Conservation (phyloP, 1,140 invertebrate species). For the Maniola jurtina region DNA sequence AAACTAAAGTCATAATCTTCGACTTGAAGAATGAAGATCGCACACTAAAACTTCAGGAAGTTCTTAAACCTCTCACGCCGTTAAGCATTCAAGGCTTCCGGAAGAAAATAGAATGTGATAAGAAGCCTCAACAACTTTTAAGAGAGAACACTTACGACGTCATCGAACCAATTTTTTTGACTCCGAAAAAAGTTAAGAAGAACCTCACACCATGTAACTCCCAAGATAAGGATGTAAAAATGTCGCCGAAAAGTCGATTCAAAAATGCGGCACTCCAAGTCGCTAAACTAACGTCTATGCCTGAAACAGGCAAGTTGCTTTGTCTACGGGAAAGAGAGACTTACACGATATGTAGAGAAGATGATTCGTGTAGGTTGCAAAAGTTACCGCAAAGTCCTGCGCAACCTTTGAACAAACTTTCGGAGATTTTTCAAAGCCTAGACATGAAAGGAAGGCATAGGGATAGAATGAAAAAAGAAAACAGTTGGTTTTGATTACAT, state of each 20-base stretch:
- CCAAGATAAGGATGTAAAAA: constrained; percentile 31
- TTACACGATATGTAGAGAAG: constrained; percentile 37
- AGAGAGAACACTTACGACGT: constrained; percentile 73
- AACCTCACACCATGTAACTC: constrained; percentile 30
- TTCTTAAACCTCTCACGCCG: constrained; percentile 61
- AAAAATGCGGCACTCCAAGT: constrained; percentile 68
- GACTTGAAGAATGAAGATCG: constrained; percentile 52
- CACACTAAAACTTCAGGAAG: constrained; percentile 55
- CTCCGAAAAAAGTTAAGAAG: constrained; percentile 45
- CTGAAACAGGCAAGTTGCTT: constrained; percentile 63
- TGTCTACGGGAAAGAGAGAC: constrained; percentile 63
- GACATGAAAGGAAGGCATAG: constrained; percentile 62
- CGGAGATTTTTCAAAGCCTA: constrained; percentile 67
- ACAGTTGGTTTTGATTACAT: constrained; percentile 66
- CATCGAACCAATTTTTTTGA: constrained; percentile 61
- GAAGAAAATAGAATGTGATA: constrained; percentile 43
- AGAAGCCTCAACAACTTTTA: constrained; percentile 55
- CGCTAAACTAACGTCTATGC: constrained; percentile 57
- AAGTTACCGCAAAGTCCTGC: constrained; percentile 53
- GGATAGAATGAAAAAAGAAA: constrained; percentile 69
- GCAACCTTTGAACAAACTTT: constrained; percentile 57
- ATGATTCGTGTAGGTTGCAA: constrained; percentile 52
- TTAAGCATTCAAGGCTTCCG: constrained; percentile 53
- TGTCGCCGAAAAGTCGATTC: constrained; percentile 66
- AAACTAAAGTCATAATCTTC: constrained; percentile 67